Evolutionary conservation across 2,113 vertebrate genomes (phyloP).

Genomic region (Hippocampus comes): DNA sequence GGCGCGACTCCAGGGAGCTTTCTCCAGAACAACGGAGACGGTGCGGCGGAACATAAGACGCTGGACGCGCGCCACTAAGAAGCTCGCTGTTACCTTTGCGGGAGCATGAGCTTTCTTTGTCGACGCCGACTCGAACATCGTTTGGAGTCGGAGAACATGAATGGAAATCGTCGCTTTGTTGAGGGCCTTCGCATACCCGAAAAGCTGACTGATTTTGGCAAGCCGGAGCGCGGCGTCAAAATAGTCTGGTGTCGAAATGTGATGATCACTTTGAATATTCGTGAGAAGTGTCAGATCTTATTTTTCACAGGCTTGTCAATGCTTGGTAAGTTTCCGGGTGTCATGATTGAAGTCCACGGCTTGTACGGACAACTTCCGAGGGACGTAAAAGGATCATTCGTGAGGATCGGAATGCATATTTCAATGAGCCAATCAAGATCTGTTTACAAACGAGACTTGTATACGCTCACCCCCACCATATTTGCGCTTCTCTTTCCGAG

Average conservation of each 20-base stretch:
- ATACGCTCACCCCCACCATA: not conserved
- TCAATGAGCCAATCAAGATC: not conserved
- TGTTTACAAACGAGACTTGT: not conserved
- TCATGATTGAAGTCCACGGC: no score
- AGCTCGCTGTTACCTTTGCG: no score
- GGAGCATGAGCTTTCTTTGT: not conserved
- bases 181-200: not conserved
- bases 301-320: no score
- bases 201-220: not conserved
- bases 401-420: no score
- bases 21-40: not conserved
- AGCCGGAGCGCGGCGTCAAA: no score
- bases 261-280: no score
- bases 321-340: no score
- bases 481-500: not conserved
- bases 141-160: not conserved
- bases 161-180: not conserved
- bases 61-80: not conserved
- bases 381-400: no score
- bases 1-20: conserved; percentile 3
- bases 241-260: no score
- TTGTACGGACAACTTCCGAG: no score
- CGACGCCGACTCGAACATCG: not conserved
- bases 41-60: not conserved
- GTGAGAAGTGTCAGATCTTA: no score